Base-by-base conservation (phyloP, 23 tunicate genomes). In the Halocynthia roretzi region DNA sequence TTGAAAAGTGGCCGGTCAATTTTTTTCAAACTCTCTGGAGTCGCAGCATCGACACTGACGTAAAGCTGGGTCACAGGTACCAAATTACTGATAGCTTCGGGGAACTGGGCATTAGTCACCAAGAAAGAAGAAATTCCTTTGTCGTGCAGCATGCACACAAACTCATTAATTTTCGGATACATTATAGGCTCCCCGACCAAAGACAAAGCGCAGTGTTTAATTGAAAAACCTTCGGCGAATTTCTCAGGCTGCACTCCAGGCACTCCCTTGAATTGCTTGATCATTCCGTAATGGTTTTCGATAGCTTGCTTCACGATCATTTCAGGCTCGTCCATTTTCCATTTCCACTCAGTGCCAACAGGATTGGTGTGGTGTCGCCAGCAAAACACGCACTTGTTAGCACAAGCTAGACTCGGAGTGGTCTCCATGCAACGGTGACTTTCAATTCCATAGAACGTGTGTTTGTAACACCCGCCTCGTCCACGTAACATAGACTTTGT, bases 331-430 rank as follows among this genome's bases (percentile, higher is more conserved):
- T 94, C 99, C 70, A 78, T 86, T 56, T 87, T 72, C 99, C 99
- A 94, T 74, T 83, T 88, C 99, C 99, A 94, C 65, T 87, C 95
- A 7, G 99, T 94, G 21, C 99, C 99, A 19, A 94, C 99, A 14
- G 99, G 99, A 71, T 94, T 94, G 15, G 99, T 83, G 72, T 94
- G 99, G 77, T 94, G 99, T 70, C 99, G 52, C 99, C 99, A 94
- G 71, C 99, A 94, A 53, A 94, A 94, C 56, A 94, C 99, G 72
- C 99, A 94, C 67, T 94, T 94, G 76, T 94, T 94, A 8, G 99
- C 99, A 81, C 99, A 94, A 8, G 99, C 99, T 61, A 94, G 71
- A 67, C 91, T 84, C 7, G 99, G 99, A 21, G 99, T 94, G 11
- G 99, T 82, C 67, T 94, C 99, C 99, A 94, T 94, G 68, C 99